Percentiles rank a stretch among this genome's conserved stretches.
These are phyloP conservation scores for Galeopterus variegatus DNA, from an alignment of 2,113 vertebrate species.

Conservation along the genomic window DNA sequence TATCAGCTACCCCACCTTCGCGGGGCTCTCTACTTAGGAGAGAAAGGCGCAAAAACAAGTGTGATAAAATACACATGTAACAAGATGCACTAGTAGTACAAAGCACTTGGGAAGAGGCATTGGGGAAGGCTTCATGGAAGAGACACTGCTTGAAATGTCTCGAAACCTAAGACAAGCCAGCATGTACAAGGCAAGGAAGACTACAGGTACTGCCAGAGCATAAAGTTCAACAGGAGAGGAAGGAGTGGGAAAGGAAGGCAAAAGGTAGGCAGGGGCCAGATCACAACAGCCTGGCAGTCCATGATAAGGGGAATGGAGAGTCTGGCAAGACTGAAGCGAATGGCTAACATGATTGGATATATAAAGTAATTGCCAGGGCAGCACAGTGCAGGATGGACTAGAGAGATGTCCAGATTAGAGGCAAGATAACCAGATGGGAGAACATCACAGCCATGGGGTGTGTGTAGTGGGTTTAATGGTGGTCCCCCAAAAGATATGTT, in stretches of 20 bases:
- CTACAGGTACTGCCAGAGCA: neutral
- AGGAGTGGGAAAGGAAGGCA: fast-evolving
- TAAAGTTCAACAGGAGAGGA: neutral
- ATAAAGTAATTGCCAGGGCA: neutral
- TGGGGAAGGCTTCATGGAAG: neutral
- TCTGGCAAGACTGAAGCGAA: neutral
- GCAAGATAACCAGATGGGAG: neutral
- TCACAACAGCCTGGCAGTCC: neutral
- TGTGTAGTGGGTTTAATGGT: too few species aligned
- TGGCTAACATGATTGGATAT: neutral
- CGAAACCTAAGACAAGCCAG: neutral
- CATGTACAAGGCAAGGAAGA: neutral
- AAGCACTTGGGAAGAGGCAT: neutral
- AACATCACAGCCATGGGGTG: fast-evolving
- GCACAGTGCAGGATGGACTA: neutral
- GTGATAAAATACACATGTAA: neutral
- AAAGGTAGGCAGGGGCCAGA: neutral
- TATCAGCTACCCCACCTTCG: neutral
- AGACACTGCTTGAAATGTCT: neutral
- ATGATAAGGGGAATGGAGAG: neutral
- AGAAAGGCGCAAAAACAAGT: neutral
- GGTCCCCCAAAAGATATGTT: neutral
- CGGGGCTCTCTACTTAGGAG: neutral
- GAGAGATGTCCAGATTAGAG: neutral
- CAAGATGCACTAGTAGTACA: neutral